Evolutionary conservation across 2,888 invertebrate species (phyloP).

Genomic region (Sylvicola cinctus): DNA sequence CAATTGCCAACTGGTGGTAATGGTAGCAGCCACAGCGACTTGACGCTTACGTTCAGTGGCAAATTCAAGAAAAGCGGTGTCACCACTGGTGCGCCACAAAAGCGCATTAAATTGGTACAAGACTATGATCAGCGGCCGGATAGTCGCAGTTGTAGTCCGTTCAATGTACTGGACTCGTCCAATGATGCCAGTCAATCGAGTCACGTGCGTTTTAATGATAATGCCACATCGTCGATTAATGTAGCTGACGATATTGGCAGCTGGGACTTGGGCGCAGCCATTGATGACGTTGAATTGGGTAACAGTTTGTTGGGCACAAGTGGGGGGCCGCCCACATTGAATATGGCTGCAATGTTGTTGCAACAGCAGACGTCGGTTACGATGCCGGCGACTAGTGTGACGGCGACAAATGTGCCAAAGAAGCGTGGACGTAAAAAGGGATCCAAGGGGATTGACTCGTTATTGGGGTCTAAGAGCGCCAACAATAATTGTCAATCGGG

Average conservation of each 20-base stretch:
- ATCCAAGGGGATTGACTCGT: constrained; percentile 21
- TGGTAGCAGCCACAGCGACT: not conserved
- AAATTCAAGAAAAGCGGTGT: constrained; percentile 2
- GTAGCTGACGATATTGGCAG: not conserved
- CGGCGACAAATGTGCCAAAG: not conserved
- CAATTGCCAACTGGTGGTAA: no score
- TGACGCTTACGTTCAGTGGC: no score
- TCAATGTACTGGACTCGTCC: not conserved
- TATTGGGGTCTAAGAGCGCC: constrained; percentile 15
- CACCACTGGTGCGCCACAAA: constrained; percentile 1
- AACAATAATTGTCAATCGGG: not conserved
- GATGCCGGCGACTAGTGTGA: no score
- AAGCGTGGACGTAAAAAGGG: constrained; percentile 25
- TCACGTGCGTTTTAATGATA: constrained; percentile 5
- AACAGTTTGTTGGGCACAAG: no score
- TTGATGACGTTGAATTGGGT: not conserved
- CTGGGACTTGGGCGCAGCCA: not conserved
- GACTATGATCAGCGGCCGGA: constrained; percentile 1
- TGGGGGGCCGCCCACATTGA: no score
- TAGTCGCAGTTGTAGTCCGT: constrained; percentile 8
- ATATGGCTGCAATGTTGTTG: not conserved
- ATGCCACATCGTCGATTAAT: not conserved
- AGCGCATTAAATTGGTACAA: not conserved
- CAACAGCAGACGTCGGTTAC: not conserved
- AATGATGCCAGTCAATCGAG: no score